These are phyloP conservation scores for Paramisgurnus dabryanus DNA, from an alignment of 2,113 vertebrate genomes.

Conservation along the genomic window DNA sequence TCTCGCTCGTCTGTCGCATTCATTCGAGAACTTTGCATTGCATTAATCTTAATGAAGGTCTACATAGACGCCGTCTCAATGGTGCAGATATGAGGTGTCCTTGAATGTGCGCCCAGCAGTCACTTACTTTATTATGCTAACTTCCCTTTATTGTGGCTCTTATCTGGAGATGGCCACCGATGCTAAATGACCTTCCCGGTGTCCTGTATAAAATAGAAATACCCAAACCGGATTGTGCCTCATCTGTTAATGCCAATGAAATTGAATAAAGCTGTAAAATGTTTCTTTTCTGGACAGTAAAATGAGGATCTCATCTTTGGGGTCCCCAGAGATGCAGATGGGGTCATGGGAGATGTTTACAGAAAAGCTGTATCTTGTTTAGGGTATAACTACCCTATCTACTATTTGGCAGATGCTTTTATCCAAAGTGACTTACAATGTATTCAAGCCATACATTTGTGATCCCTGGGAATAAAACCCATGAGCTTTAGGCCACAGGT, in stretches of 20 bases:
- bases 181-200: conserved; percentile 25
- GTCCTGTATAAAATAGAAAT: conserved; percentile 16
- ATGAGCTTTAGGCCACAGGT: no score
- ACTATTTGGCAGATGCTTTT: no score
- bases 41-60: conserved; percentile 41
- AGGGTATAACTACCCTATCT: no score
- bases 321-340: no score
- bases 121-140: conserved; percentile 46
- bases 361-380: no score
- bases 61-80: conserved; percentile 12
- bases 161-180: conserved; percentile 45
- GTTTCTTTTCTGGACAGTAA: background rate
- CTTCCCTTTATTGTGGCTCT: conserved; percentile 38
- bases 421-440: no score
- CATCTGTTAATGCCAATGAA: background rate
- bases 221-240: background rate
- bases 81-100: conserved; percentile 31
- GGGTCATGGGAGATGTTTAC: no score
- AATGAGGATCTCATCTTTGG: background rate
- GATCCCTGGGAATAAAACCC: no score
- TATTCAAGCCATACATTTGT: no score
- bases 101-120: conserved; percentile 36
- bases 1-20: conserved; percentile 27
- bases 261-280: conserved; percentile 16
- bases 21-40: conserved; percentile 36